Evolutionary conservation across 2,888 invertebrate genomes (phyloP), one percentile per base, ranked within the genome.

Genomic region (Fragum whitleyi): DNA sequence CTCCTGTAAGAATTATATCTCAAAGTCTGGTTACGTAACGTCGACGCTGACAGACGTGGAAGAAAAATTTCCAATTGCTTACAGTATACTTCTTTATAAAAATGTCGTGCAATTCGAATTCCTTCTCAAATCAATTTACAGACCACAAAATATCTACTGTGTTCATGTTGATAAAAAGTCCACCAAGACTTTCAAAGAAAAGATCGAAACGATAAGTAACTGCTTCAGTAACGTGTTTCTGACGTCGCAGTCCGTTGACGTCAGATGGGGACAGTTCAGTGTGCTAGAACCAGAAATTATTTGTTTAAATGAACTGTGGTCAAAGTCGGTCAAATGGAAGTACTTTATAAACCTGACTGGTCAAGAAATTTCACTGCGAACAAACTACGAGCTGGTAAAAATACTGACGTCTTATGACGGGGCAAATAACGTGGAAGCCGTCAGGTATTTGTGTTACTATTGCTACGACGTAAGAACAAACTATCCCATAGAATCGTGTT

Each of bases 281-380:
- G 62, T 62, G 14, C 21, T 62, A 6, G 32, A 32, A n/a, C 32
- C 62, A 7, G 62, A 62, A 21, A 29, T 62, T 6, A 36, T 36
- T 2, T 62, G 62, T 36, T 36, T 62, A 32, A 36, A 62, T 2
- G 62, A 32, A 62, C 28, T 62, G 21, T 62, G 62, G 62, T 9
- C 23, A 0, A 62, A 21, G 36, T 19, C 11, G 32, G 21, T 36
- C 19, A 32, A 62, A 16, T 62, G 62, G 62, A 62, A 32, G n/a
- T 62, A 62, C 28, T 62, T 62, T n/a, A 62, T 62, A 28, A 62
- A 62, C n/a, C 21, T 62, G 32, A 62, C 62, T 36, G 62, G 62
- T 32, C 62, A 62, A 36, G 62, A 62, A 36, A n/a, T 62, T 6
- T n/a, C 62, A 19, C 36, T 62, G 7, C 23, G 62, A n/a, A 62